Evolutionary conservation across 1,140 invertebrate species (phyloP).

Genomic region (Teleogryllus occipitalis): DNA sequence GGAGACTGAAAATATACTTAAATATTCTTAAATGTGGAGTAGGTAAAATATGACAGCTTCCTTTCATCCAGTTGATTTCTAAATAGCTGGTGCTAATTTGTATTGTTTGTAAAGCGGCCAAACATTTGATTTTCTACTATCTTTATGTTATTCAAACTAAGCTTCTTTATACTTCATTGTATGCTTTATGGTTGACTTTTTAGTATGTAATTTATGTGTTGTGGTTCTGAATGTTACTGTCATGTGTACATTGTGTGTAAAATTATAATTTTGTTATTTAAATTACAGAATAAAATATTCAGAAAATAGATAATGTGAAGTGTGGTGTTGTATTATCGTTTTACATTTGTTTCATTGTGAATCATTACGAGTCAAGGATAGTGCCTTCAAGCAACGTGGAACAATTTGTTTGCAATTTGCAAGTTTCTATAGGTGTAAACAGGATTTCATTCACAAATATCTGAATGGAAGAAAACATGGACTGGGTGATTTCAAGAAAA

Average conservation of each 20-base stretch:
- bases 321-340: not conserved
- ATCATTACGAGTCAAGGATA: too few relatives aligned
- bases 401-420: too few relatives aligned
- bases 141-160: too few relatives aligned
- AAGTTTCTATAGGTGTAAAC: too few relatives aligned
- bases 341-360: too few relatives aligned
- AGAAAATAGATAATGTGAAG: not conserved
- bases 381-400: too few relatives aligned
- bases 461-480: too few relatives aligned
- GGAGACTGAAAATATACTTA: not conserved
- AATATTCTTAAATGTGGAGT: not conserved
- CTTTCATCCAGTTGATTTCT: not conserved
- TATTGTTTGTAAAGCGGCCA: not conserved
- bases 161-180: not conserved
- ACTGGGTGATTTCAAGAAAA: too few relatives aligned
- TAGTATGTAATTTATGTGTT: not conserved
- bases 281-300: not conserved
- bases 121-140: too few relatives aligned
- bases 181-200: not conserved
- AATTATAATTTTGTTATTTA: constrained; percentile 6
- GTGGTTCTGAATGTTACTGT: not conserved
- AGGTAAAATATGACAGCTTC: not conserved
- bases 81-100: not conserved
- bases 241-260: constrained; percentile 1
- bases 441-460: too few relatives aligned